Evolutionary conservation across 2,113 vertebrate genomes (phyloP).

Genomic region (Pachycephala philippinensis): DNA sequence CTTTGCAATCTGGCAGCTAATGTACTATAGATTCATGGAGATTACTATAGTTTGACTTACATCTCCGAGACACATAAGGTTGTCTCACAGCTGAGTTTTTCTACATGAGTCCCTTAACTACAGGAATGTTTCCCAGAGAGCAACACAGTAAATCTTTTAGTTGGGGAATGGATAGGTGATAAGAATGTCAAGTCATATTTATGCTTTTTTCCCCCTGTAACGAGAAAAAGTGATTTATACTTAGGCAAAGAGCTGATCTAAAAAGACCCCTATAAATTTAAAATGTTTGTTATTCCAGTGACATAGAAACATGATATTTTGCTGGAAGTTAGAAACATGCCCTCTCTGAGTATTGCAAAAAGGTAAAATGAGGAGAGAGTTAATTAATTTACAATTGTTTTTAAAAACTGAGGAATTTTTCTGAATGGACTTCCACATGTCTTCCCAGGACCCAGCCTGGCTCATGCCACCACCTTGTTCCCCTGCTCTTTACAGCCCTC

Average conservation of each 20-base stretch:
- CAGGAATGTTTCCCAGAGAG: constrained; percentile 12
- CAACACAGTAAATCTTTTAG: constrained; percentile 44
- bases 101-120: neutral
- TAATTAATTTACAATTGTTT: neutral
- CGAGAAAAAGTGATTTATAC: constrained; percentile 44
- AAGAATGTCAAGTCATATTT: constrained; percentile 55
- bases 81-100: neutral
- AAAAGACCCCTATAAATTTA: neutral
- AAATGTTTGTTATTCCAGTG: neutral
- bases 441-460: neutral
- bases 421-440: neutral
- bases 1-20: neutral
- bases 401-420: neutral
- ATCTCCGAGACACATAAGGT: neutral
- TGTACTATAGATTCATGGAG: neutral
- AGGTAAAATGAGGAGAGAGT: neutral
- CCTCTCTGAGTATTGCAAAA: neutral
- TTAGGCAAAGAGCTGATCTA: constrained; percentile 21
- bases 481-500: neutral
- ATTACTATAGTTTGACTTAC: neutral
- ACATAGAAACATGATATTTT: constrained; percentile 15
- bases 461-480: neutral
- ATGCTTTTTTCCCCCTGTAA: constrained; percentile 7
- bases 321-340: neutral
- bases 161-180: constrained; percentile 26